Evolutionary conservation across 1,140 invertebrate genomes (phyloP).

Genomic region (Gryon sp.): DNA sequence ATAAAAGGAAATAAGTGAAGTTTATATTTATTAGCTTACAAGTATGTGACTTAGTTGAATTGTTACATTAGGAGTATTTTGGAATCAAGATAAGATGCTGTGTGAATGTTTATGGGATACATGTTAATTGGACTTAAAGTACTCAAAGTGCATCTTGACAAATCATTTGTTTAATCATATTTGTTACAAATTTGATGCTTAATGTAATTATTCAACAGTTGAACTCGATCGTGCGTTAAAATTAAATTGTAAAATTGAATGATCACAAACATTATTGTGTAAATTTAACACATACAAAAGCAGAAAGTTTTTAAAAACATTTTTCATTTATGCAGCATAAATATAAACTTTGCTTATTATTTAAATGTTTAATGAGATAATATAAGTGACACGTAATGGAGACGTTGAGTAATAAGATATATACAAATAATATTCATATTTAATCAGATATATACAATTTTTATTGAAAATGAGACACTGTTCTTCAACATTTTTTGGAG

Average conservation of each 20-base stretch:
- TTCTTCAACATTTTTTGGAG: too few species aligned
- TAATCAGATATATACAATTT: too few species aligned
- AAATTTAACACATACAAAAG: too few species aligned
- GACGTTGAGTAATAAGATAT: not conserved
- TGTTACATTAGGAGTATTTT: not conserved
- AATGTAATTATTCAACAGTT: not conserved
- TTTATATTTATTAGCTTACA: constrained; percentile 23
- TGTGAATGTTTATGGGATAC: too few species aligned
- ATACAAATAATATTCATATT: too few species aligned
- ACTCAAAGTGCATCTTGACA: too few species aligned
- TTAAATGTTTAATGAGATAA: not conserved
- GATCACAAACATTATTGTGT: not conserved
- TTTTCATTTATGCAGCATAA: not conserved
- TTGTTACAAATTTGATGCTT: not conserved
- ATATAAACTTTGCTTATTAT: constrained; percentile 15
- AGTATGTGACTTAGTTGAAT: constrained; percentile 1
- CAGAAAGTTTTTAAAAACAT: too few species aligned
- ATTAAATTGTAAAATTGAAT: not conserved
- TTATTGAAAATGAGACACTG: too few species aligned
- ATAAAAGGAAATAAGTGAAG: constrained; percentile 17
- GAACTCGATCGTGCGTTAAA: not conserved
- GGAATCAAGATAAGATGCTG: too few species aligned
- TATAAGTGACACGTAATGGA: too few species aligned
- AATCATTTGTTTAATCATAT: too few species aligned
- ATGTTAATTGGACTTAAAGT: too few species aligned